Conservation (phyloP, 2,888 invertebrate species). For the Melinaea marsaeus region DNA sequence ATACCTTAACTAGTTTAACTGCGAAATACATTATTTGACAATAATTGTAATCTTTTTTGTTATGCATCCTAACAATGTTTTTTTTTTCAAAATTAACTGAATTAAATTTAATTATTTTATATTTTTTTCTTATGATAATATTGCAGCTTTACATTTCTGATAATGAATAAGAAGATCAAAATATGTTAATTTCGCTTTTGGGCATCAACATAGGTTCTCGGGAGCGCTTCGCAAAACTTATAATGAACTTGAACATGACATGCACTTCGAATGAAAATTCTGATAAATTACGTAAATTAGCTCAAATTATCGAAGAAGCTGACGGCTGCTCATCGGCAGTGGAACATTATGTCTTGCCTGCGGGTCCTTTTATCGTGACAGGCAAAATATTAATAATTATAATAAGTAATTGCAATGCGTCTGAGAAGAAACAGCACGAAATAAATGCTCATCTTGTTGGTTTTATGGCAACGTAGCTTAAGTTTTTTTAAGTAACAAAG, state of each 20-base stretch:
- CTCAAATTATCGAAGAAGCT: slow-evolving; percentile 68
- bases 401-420: slow-evolving; percentile 52
- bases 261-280: slow-evolving; percentile 67
- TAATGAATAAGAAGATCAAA: slow-evolving; percentile 14
- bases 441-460: slow-evolving; percentile 39
- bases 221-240: slow-evolving; percentile 52
- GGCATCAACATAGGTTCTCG: slow-evolving; percentile 50
- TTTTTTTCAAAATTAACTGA: neutral
- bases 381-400: slow-evolving; percentile 65
- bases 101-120: neutral
- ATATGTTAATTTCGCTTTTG: slow-evolving; percentile 40
- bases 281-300: slow-evolving; percentile 72
- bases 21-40: no score
- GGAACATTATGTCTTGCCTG: slow-evolving; percentile 51
- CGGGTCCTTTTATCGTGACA: slow-evolving; percentile 63
- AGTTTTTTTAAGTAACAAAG: no score
- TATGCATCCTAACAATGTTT: no score
- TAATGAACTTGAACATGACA: slow-evolving; percentile 61
- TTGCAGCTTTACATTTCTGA: slow-evolving; percentile 9
- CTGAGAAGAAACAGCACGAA: slow-evolving; percentile 39
- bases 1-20: no score
- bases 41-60: no score
- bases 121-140: neutral
- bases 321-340: slow-evolving; percentile 57
- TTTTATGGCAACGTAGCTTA: no score